Base-by-base conservation (phyloP, 53 echinoderm and acorn worm species). In the Crossaster papposus region DNA sequence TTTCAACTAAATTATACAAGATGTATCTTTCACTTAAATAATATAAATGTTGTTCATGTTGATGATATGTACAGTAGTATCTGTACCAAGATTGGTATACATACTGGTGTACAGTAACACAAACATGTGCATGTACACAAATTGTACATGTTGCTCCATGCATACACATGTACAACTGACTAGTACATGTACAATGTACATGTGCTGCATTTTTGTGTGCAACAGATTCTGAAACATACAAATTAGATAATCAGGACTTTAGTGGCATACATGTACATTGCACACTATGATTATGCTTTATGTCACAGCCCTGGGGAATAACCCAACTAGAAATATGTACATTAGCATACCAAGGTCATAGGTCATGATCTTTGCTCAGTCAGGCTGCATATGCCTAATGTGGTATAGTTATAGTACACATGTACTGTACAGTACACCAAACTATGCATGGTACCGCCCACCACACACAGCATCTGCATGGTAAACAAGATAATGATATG, bases 401-500 rank as follows among this genome's bases (percentile, higher is more conserved):
- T 63, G 55, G n/a, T n/a, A n/a, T n/a, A n/a, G n/a, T n/a, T n/a
- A n/a, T n/a, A n/a, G n/a, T n/a, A n/a, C n/a, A n/a, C 81, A 81
- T 64, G 64, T 22, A 64, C 6, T 36, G n/a, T 32, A 81, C 34
- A 62, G 11, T 4, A 54, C 31, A 79, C 15, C 26, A 34, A 2
- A 10, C 15, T 38, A 14, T 58, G 22, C 58, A 58, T 58, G 12
- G 34, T 28, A 23, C 68, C 68, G 3, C 68, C 68, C 68, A 26
- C 68, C 28, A 23, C 36, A 35, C 75, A 18, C 2, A 4, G 12
- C 13, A 22, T 44, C 38, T n/a, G n/a, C 51, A 72, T 26, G 36
- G 75, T 85, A 87, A 77, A 87, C 62, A 77, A 35, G 87, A 76
- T 87, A 87, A 87, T 87, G 87, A 87, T 31, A 87, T 87, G 87